These are phyloP conservation scores for Corythucha ciliata DNA, from an alignment of 2,888 invertebrate genomes.

Conservation along the genomic window DNA sequence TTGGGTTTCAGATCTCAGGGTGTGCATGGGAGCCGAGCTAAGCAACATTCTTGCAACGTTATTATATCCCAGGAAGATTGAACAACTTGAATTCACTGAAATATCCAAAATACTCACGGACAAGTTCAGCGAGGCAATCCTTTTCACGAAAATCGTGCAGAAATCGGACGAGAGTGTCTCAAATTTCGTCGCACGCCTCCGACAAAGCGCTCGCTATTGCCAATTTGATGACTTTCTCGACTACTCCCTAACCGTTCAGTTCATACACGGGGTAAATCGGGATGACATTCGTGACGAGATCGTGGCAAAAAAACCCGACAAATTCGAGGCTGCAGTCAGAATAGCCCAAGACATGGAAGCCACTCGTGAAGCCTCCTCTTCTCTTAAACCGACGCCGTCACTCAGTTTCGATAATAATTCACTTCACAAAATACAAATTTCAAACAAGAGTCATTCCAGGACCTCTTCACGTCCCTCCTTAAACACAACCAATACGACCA, in stretches of 20 bases:
- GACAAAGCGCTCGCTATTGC: background rate
- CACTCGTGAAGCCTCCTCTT: background rate
- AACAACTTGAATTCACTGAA: background rate
- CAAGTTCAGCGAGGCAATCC: conserved; percentile 13
- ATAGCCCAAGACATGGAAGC: background rate
- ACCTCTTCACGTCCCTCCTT: too few species aligned
- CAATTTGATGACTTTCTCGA: conserved; percentile 1
- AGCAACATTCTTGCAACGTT: too few species aligned
- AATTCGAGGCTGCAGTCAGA: background rate
- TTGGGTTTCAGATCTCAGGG: conserved; percentile 7
- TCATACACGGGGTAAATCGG: conserved; percentile 7
- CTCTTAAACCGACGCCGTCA: too few species aligned
- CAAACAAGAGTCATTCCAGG: too few species aligned
- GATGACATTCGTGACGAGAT: conserved; percentile 5
- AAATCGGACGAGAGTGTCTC: background rate
- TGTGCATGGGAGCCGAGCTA: background rate
- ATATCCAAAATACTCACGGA: background rate
- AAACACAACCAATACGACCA: too few species aligned
- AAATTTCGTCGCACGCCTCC: background rate
- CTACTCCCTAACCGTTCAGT: conserved; percentile 1
- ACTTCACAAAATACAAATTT: too few species aligned
- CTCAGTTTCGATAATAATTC: too few species aligned
- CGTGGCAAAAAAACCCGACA: conserved; percentile 7
- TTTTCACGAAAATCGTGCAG: conserved; percentile 1
- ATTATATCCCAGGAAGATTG: too few species aligned